Conservation (phyloP, 2,113 vertebrate genomes). For the Ceyx melanurus region DNA sequence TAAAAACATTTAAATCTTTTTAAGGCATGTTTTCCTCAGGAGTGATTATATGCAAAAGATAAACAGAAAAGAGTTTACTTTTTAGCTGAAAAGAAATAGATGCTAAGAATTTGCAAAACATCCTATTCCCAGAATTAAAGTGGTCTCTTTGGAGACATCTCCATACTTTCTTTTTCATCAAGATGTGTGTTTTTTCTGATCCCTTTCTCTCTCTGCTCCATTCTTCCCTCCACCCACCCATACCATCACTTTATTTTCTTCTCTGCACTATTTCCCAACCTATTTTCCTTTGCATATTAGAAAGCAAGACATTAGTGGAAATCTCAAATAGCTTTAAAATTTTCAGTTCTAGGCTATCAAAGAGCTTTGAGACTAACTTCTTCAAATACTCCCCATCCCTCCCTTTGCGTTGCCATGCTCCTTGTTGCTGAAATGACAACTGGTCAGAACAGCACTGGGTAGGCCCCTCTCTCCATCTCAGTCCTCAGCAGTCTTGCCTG, state of each 20-base stretch:
- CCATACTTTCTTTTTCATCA: neutral
- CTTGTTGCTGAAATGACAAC: neutral
- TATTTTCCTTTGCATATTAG: neutral
- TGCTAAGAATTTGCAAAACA: conserved; percentile 14
- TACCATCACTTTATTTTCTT: conserved; percentile 22
- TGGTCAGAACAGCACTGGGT: neutral
- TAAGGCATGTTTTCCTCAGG: neutral
- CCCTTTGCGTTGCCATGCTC: neutral
- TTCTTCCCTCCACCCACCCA: neutral
- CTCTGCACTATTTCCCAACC: neutral
- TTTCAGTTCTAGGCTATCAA: neutral
- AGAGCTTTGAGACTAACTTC: neutral
- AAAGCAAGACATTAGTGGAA: neutral
- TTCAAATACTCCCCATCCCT: neutral
- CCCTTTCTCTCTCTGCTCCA: neutral
- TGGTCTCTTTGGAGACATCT: neutral
- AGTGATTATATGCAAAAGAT: neutral
- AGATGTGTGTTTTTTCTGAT: neutral
- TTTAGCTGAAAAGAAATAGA: conserved; percentile 10
- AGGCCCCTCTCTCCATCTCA: neutral
- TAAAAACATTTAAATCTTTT: neutral
- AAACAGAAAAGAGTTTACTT: conserved; percentile 29
- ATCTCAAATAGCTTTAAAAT: neutral
- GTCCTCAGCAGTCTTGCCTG: neutral
- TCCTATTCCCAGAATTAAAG: conserved; percentile 6